Base-by-base conservation (phyloP, 2,888 invertebrate species). In the Drosophila limbata region DNA sequence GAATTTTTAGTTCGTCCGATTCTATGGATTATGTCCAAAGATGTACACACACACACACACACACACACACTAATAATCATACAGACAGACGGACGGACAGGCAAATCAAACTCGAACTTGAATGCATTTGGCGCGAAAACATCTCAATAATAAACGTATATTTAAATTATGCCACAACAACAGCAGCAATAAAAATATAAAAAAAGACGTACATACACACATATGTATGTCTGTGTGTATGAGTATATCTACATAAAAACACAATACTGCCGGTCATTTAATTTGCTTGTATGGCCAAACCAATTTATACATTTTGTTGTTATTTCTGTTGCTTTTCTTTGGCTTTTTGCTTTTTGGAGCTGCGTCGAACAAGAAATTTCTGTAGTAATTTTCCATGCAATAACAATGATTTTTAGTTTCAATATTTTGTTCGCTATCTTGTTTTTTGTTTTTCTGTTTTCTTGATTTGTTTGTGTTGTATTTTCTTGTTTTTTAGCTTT, bases 381-480 rank as follows among this genome's bases (percentile, higher is more conserved):
- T 77, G 57, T 80, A 80, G 87, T 84, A 86, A 80, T 84, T 85
- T 85, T 87, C 84, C 84, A 85, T 82, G 82, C 84, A 84, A 84
- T 78, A 86, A 82, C 80, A 84, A 79, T 75, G 76, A 79, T 80
- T 72, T 68, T 70, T 35, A 56, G 68, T n/a, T 77, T 84, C 68
- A 73, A 62, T 51, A 47, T 63, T 51, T 72, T 70, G 51, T 35
- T 31, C 39, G 67, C 56, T 79, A 70, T 70, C 55, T 71, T 52
- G 51, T 50, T 39, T 53, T 52, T 44, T 53, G 21, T 62, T 56
- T 66, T 68, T 53, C 48, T 52, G 25, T 55, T 45, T 45, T 53
- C 13, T 55, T 45, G 8, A n/a, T 52, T 55, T 66, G 21, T 62
- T 74, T 61, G 11, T 55, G 28, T 66, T 62, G 47, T 47, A 11